These are phyloP conservation scores for Rhingia campestris DNA, from an alignment of 2,888 invertebrate species.

Conservation along the genomic window DNA sequence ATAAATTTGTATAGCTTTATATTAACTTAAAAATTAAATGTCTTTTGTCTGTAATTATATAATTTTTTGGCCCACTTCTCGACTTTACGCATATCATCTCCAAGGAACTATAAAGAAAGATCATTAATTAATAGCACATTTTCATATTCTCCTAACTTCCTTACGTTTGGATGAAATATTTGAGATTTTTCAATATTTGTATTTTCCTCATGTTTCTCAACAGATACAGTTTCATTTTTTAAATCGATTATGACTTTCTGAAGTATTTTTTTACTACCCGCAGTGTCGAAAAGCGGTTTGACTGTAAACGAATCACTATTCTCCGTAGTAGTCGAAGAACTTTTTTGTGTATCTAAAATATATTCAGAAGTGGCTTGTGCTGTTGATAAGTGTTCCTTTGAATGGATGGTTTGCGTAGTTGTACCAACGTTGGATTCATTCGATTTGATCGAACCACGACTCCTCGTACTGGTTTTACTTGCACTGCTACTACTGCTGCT, in stretches of 20 bases:
- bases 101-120: constrained; percentile 85
- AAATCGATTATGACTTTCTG: constrained; percentile 88
- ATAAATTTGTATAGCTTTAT: neutral
- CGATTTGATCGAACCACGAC: constrained; percentile 76
- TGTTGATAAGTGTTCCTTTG: constrained; percentile 76
- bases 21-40: constrained; percentile 78
- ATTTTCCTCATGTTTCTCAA: constrained; percentile 84
- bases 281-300: constrained; percentile 84
- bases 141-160: constrained; percentile 76
- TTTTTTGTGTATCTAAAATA: neutral
- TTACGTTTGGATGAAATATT: constrained; percentile 87
- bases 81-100: constrained; percentile 86
- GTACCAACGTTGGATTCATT: constrained; percentile 75
- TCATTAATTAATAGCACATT: neutral
- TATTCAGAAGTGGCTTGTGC: neutral
- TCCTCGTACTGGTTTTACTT: constrained; percentile 75
- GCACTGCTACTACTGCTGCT: constrained; percentile 79
- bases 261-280: constrained; percentile 85
- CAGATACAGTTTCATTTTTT: constrained; percentile 87
- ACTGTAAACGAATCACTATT: constrained; percentile 87
- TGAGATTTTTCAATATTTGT: constrained; percentile 84
- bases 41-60: constrained; percentile 86
- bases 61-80: constrained; percentile 91
- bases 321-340: constrained; percentile 79
- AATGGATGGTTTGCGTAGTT: constrained; percentile 76